These are phyloP conservation scores for Gobius niger DNA, from an alignment of 2,113 vertebrate genomes.

Conservation along the genomic window DNA sequence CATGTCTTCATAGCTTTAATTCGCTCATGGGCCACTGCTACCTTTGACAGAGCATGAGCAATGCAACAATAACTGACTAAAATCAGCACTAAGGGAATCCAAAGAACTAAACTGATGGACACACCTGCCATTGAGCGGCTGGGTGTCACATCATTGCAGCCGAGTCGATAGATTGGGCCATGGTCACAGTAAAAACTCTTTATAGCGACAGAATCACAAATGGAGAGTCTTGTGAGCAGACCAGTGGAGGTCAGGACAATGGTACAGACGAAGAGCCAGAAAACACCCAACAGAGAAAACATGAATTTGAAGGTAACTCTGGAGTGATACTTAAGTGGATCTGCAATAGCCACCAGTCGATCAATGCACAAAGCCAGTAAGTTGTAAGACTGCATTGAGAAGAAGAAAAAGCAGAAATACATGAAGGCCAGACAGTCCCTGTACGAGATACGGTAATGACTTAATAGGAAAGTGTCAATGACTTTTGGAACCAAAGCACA, in stretches of 20 bases:
- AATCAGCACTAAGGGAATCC: slow-evolving; percentile 42
- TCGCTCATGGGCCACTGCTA: slow-evolving; percentile 8
- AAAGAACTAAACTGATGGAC: slow-evolving; percentile 20
- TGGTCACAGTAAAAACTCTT: slow-evolving; percentile 73
- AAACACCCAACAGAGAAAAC: slow-evolving; percentile 39
- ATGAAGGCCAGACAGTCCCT: slow-evolving; percentile 59
- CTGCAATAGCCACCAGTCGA: slow-evolving; percentile 72
- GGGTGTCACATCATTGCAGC: slow-evolving; percentile 62
- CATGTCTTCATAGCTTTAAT: slow-evolving; percentile 50
- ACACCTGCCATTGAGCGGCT: slow-evolving; percentile 22
- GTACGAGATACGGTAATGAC: slow-evolving; percentile 57
- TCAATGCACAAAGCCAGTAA: slow-evolving; percentile 70
- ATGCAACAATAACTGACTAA: slow-evolving; percentile 47
- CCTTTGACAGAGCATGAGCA: slow-evolving; percentile 22
- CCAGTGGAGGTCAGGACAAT: slow-evolving; percentile 5
- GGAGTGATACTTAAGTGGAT: slow-evolving; percentile 62
- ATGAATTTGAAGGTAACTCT: slow-evolving; percentile 61
- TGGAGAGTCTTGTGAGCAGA: slow-evolving; percentile 65
- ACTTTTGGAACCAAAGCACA: slow-evolving; percentile 71
- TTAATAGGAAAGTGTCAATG: slow-evolving; percentile 68
- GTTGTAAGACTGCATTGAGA: slow-evolving; percentile 70
- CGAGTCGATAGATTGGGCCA: slow-evolving; percentile 56
- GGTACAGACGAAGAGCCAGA: slow-evolving; percentile 44
- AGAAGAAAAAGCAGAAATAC: slow-evolving; percentile 69
- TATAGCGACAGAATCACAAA: slow-evolving; percentile 65